Evolutionary conservation across 2,797 vertebrate species (phyloP).

Genomic region (Lepilemur ruficaudatus): DNA sequence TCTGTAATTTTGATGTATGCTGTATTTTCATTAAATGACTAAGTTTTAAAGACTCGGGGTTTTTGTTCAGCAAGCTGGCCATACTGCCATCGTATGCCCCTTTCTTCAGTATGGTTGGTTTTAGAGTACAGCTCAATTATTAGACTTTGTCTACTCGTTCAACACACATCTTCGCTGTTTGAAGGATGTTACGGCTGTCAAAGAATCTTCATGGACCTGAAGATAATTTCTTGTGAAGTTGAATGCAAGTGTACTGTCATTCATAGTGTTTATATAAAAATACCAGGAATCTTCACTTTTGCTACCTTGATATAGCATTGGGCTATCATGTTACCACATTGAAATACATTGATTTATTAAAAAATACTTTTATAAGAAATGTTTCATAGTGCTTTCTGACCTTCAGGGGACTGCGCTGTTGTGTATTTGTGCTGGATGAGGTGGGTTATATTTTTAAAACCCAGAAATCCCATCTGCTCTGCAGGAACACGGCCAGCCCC

Average conservation of each 20-base stretch:
- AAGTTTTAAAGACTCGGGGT: constrained; percentile 69
- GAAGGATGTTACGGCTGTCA: constrained; percentile 76
- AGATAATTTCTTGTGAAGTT: constrained; percentile 82
- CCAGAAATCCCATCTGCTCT: background rate
- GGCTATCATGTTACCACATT: constrained; percentile 83
- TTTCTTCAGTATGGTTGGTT: constrained; percentile 72
- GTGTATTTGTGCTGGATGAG: background rate
- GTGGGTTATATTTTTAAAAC: background rate
- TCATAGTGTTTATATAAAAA: constrained; percentile 86
- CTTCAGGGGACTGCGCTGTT: background rate
- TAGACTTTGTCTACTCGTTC: constrained; percentile 76
- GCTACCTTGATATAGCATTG: constrained; percentile 86
- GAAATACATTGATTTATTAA: constrained; percentile 89
- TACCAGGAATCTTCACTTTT: constrained; percentile 87
- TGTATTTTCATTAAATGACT: constrained; percentile 65
- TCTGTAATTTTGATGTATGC: constrained; percentile 64
- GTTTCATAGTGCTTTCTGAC: constrained; percentile 59
- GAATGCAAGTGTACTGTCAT: constrained; percentile 85
- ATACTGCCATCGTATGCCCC: constrained; percentile 63
- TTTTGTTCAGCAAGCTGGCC: constrained; percentile 78
- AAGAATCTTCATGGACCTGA: constrained; percentile 78
- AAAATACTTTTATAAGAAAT: constrained; percentile 85
- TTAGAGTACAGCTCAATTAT: constrained; percentile 67
- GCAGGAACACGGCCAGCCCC: background rate
- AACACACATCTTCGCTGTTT: constrained; percentile 72